A percentile compares a stretch with the other conserved stretches of the same genome.
Conservation (phyloP, 2,113 vertebrate species). For the Miniopterus natalensis region DNA sequence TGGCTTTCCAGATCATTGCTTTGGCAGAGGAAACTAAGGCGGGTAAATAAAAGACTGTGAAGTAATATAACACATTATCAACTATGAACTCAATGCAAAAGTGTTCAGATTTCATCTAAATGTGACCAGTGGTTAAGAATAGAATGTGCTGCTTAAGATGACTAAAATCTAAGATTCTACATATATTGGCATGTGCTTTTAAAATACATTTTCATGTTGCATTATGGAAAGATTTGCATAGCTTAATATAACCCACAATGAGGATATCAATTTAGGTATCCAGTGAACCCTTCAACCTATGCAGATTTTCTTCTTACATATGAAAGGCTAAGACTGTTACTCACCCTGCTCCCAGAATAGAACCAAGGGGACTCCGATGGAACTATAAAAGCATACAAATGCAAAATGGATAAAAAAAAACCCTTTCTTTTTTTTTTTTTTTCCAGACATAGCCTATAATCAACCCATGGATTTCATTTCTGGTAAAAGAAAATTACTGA, state of each 20-base stretch:
- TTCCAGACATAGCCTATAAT: slow-evolving; percentile 52
- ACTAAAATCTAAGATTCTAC: slow-evolving; percentile 43
- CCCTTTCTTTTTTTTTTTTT: background rate
- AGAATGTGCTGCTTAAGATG: slow-evolving; percentile 64
- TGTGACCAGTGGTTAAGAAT: slow-evolving; percentile 52
- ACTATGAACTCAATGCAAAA: slow-evolving; percentile 4
- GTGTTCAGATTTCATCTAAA: slow-evolving; percentile 50
- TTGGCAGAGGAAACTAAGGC: slow-evolving; percentile 49
- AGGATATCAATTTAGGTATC: slow-evolving; percentile 73
- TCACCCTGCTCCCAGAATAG: slow-evolving; percentile 61
- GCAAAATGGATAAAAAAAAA: slow-evolving; percentile 70
- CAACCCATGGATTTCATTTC: slow-evolving; percentile 60
- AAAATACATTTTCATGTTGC: slow-evolving; percentile 68
- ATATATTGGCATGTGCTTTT: slow-evolving; percentile 52
- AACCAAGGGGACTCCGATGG: background rate
- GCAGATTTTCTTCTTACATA: slow-evolving; percentile 69
- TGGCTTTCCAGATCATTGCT: slow-evolving; percentile 49
- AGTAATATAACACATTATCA: slow-evolving; percentile 56
- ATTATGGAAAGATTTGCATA: slow-evolving; percentile 71
- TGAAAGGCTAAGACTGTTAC: slow-evolving; percentile 66
- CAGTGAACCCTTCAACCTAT: slow-evolving; percentile 56
- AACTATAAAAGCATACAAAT: slow-evolving; percentile 68
- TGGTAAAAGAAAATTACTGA: slow-evolving; percentile 58
- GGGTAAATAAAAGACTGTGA: background rate
- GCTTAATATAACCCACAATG: slow-evolving; percentile 68